phyloP scores from a whole-genome alignment of 2,113 vertebrate species.

The Setophaga coronata region DNA sequence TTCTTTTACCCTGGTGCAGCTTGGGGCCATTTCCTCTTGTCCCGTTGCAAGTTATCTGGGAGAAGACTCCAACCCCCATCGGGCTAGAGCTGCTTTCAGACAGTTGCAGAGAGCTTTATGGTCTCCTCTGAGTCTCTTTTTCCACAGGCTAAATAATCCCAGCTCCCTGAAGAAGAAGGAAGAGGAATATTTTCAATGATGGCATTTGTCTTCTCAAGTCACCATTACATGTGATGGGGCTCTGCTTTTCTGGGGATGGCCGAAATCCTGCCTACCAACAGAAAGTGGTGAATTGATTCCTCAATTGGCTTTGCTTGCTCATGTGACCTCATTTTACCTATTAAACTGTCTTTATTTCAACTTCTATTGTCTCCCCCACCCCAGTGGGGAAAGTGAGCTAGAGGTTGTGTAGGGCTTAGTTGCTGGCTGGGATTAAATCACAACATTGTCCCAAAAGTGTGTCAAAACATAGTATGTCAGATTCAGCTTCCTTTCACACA shows the following conservation, averaged over 20 bases:
- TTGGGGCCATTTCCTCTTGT: not conserved
- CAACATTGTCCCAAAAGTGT: not conserved
- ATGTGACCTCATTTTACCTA: not conserved
- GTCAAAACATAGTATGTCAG: constrained; percentile 65
- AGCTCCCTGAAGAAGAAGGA: too few relatives aligned
- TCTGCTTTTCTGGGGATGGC: not conserved
- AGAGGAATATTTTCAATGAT: not conserved
- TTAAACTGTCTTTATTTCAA: not conserved
- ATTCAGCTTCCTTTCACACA: constrained; percentile 58
- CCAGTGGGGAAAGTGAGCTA: not conserved
- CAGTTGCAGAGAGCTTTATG: fast-evolving
- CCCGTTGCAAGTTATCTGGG: not conserved
- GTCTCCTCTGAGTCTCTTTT: not conserved
- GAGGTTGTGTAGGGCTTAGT: not conserved
- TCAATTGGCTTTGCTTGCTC: not conserved
- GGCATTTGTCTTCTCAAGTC: not conserved
- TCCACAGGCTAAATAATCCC: not conserved
- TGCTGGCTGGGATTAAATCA: not conserved
- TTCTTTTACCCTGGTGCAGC: not conserved
- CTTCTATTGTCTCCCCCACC: not conserved
- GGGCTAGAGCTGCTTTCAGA: not conserved
- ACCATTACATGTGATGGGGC: not conserved
- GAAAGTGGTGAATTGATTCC: not conserved
- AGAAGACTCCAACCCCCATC: not conserved
- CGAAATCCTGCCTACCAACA: not conserved